Percentiles rank a stretch among this genome's conserved stretches.
Evolutionary conservation across 2,797 vertebrate species (phyloP).

Genomic region (Pangasius sanitwongsei): DNA sequence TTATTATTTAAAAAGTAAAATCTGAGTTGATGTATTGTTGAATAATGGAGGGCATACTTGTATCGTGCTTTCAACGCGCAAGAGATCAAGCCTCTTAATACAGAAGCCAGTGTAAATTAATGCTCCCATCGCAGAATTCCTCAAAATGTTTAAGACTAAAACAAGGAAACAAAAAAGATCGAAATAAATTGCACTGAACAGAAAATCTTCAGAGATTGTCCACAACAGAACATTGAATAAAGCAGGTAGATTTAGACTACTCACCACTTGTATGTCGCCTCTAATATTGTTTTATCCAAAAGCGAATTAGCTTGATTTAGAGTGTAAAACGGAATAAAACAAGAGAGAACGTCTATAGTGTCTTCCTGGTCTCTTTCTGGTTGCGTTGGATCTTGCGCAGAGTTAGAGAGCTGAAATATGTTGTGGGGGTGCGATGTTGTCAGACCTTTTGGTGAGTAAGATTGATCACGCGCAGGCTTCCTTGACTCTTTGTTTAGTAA

Average conservation of each 20-base stretch:
- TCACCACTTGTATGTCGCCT: slow-evolving; percentile 65
- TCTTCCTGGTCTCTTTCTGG: slow-evolving; percentile 80
- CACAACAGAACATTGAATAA: background rate
- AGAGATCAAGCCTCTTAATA: background rate
- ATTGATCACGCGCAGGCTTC: slow-evolving; percentile 97
- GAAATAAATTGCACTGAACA: background rate
- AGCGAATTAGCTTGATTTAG: background rate
- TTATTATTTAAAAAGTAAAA: background rate
- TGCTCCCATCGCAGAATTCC: background rate
- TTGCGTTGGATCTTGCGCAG: slow-evolving; percentile 93
- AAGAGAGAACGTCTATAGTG: slow-evolving; percentile 59
- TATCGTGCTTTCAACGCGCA: background rate
- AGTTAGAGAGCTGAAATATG: slow-evolving; percentile 98
- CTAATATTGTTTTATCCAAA: slow-evolving; percentile 56
- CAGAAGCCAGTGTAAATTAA: background rate
- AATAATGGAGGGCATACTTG: background rate
- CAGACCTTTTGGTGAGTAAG: slow-evolving; percentile 99
- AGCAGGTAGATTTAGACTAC: slow-evolving; percentile 44
- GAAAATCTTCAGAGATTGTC: background rate
- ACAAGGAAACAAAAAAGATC: background rate
- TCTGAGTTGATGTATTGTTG: background rate
- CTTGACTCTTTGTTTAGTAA: slow-evolving; percentile 97
- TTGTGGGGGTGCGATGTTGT: slow-evolving; percentile 98
- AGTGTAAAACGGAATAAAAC: background rate
- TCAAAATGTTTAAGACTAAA: background rate